These are phyloP conservation scores for Acanthornis magna DNA, from an alignment of 2,797 vertebrate genomes.

Conservation along the genomic window DNA sequence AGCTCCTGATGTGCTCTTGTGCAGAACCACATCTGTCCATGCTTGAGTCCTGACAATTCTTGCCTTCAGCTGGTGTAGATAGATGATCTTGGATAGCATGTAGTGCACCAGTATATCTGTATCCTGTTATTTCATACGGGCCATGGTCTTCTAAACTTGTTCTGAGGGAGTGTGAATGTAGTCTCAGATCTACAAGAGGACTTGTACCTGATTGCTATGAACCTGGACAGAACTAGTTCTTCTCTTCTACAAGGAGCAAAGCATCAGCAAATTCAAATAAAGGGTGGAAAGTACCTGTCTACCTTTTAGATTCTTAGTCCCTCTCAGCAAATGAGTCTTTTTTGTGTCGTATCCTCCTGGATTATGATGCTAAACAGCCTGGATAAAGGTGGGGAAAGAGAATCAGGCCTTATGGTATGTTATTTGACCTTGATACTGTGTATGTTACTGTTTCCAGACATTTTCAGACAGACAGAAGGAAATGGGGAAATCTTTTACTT, in stretches of 20 bases:
- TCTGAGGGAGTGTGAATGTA: neutral
- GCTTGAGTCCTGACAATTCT: neutral
- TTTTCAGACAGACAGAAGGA: neutral
- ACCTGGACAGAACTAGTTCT: neutral
- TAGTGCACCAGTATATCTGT: neutral
- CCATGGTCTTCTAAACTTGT: rapidly evolving
- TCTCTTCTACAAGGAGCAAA: neutral
- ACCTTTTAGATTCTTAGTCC: neutral
- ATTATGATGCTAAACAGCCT: neutral
- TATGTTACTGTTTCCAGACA: neutral
- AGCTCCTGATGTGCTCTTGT: neutral
- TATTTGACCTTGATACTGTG: neutral
- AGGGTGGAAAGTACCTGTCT: neutral
- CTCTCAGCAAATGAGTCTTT: neutral
- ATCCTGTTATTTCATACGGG: neutral
- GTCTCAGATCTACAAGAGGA: neutral
- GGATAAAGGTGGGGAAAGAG: neutral
- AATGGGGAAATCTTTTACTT: neutral
- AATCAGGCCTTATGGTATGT: neutral
- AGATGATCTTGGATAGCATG: neutral
- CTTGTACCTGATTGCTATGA: neutral
- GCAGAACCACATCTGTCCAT: neutral
- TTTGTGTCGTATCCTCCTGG: neutral
- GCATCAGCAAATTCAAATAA: neutral
- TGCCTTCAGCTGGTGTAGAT: neutral